Base-by-base conservation (phyloP, 2,888 invertebrate species). In the Daptonema setosum region DNA sequence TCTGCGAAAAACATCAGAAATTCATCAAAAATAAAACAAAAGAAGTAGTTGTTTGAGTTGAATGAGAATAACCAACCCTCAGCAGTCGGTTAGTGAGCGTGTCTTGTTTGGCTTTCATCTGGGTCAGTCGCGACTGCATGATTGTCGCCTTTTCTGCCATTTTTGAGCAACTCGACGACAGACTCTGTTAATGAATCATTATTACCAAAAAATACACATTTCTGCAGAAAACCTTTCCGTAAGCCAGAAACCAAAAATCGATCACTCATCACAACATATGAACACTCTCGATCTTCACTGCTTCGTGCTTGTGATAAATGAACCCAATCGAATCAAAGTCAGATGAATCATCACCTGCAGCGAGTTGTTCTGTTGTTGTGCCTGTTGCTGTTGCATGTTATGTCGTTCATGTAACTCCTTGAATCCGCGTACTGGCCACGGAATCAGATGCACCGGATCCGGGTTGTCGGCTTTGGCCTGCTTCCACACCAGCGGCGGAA, bases 381-480 rank as follows among this genome's bases (percentile, higher is more conserved):
- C 57, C 57, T 65, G 63, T 11, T 52, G 56, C 20, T 57, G 52
- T 57, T 65, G 65, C 26, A 63, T 57, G 22, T 55, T 60, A 29
- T 64, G 65, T 26, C 93, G 80, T 72, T 82, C 81, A 70, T 76
- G 73, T 2, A 80, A 69, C 60, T 78, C 77, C 41, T 73, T 73
- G 69, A 93, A 91, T 1, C 95, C 95, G 61, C 90, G 80, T 72
- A 95, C 83, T 0, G 91, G 87, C 17, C 88, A 85, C 0, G 95
- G 95, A 67, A 97, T 82, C 65, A 87, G 83, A 66, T 81, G 81
- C 41, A 80, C 80, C 1, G 86, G 80, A 72, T 93, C 85, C 0
- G 95, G 97, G 75, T 97, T 97, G 68, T 93, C 91, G 29, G 82
- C 75, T 67, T 88, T 87, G 0, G 93, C 93, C 72, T 95, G 91